phyloP scores from a whole-genome alignment of 2,888 invertebrate species.

The Podotricha telesiphe region DNA sequence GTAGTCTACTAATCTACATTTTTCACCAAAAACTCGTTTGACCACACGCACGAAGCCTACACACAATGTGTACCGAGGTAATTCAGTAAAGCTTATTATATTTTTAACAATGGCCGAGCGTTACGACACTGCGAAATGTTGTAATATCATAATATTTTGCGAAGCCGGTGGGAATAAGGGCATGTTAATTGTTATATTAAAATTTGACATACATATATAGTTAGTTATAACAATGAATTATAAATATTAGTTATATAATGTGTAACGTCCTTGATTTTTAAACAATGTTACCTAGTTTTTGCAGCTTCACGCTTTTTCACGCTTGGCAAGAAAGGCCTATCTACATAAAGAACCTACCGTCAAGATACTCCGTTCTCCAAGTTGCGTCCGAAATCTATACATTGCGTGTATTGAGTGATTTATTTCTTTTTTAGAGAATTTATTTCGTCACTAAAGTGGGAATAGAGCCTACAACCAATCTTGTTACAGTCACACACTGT shows the following conservation, averaged over 20 bases:
- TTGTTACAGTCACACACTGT: no score
- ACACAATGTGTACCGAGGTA: slow-evolving; percentile 1
- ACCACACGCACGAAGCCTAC: slow-evolving; percentile 29
- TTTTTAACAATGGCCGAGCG: slow-evolving; percentile 35
- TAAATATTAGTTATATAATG: not conserved
- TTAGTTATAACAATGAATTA: not conserved
- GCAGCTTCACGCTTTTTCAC: no score
- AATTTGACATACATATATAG: slow-evolving; percentile 19
- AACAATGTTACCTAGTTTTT: no score
- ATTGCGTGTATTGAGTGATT: no score
- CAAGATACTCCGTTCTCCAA: no score
- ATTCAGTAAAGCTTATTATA: slow-evolving; percentile 28
- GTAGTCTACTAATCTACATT: no score
- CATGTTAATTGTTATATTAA: slow-evolving; percentile 25
- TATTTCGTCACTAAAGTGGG: no score
- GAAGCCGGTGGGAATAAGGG: slow-evolving; percentile 42
- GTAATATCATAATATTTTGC: slow-evolving; percentile 36
- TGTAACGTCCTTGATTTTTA: not conserved
- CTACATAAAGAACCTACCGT: no score
- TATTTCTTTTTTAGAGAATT: no score
- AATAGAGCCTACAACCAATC: no score
- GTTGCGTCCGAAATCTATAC: no score
- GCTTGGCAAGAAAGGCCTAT: no score
- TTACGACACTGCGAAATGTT: slow-evolving; percentile 29
- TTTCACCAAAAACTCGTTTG: slow-evolving; percentile 10